Conservation (phyloP, 2,113 vertebrate species). For the Caracal caracal region DNA sequence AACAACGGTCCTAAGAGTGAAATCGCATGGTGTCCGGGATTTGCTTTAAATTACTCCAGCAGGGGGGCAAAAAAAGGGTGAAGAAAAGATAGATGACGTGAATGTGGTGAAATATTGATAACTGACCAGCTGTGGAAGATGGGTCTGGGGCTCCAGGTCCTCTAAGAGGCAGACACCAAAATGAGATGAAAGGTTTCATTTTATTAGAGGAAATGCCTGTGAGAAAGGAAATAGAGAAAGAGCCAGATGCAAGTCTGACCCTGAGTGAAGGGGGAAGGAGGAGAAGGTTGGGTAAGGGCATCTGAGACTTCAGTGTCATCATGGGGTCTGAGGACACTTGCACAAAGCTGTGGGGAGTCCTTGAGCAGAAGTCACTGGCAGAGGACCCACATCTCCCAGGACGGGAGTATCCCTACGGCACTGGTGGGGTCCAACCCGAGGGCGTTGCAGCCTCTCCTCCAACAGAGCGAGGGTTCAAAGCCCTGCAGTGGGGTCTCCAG, state of each 20-base stretch:
- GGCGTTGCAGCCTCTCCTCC: too few relatives aligned
- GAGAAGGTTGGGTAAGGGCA: not conserved
- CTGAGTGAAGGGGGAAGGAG: not conserved
- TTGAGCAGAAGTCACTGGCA: not conserved
- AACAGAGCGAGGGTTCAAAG: not conserved
- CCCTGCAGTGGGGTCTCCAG: not conserved
- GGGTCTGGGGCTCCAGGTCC: not conserved
- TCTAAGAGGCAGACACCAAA: not conserved
- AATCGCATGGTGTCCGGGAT: not conserved
- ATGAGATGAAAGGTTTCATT: not conserved
- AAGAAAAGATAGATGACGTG: not conserved
- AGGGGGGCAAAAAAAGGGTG: not conserved
- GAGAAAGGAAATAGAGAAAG: not conserved
- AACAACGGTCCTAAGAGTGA: not conserved
- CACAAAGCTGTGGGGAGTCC: accelerated
- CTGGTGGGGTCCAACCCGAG: not conserved
- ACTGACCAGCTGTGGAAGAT: not conserved
- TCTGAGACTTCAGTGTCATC: not conserved
- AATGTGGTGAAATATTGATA: not conserved
- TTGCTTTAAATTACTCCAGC: not conserved
- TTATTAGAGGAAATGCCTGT: not conserved
- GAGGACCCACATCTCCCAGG: not conserved
- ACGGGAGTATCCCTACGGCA: accelerated
- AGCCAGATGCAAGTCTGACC: not conserved
- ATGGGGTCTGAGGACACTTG: not conserved